These are phyloP conservation scores for Leptogaster cylindrica DNA, from an alignment of 2,888 invertebrate species.

Conservation along the genomic window DNA sequence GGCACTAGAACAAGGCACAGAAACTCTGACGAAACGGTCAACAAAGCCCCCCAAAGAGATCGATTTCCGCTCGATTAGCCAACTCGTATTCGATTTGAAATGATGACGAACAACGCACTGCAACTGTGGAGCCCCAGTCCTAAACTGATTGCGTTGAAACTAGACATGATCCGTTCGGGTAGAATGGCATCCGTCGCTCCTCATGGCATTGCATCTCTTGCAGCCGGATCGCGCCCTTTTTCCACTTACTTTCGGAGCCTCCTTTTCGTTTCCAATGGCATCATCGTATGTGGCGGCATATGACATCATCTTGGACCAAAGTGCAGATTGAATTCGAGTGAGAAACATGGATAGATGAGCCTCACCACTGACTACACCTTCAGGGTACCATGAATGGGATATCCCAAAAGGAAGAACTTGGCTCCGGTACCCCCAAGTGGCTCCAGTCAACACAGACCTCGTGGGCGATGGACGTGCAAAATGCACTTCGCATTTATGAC, in stretches of 20 bases:
- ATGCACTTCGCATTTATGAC: conserved; percentile 19
- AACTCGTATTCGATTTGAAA: not conserved
- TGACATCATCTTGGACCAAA: conserved; percentile 31
- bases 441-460: not conserved
- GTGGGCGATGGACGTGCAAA: conserved; percentile 28
- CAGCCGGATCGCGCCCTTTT: conserved; percentile 7
- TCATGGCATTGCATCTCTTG: not conserved
- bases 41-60: conserved; percentile 1
- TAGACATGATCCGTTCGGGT: conserved; percentile 6
- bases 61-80: conserved; percentile 1
- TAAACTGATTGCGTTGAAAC: conserved; percentile 17
- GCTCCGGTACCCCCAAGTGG: too few species aligned
- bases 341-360: conserved; percentile 5
- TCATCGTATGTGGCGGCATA: conserved; percentile 25
- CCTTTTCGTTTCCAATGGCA: conserved; percentile 21
- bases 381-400: not conserved
- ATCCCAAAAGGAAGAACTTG: conserved; percentile 8
- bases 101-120: not conserved
- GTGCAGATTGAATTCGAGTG: conserved; percentile 33
- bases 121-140: not conserved
- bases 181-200: not conserved
- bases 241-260: not conserved
- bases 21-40: conserved; percentile 5
- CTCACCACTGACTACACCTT: conserved; percentile 9
- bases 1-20: not conserved